These are phyloP conservation scores for cat (Felis catus) DNA, from an alignment of 2,113 vertebrate species.

Conservation along the genomic window DNA sequence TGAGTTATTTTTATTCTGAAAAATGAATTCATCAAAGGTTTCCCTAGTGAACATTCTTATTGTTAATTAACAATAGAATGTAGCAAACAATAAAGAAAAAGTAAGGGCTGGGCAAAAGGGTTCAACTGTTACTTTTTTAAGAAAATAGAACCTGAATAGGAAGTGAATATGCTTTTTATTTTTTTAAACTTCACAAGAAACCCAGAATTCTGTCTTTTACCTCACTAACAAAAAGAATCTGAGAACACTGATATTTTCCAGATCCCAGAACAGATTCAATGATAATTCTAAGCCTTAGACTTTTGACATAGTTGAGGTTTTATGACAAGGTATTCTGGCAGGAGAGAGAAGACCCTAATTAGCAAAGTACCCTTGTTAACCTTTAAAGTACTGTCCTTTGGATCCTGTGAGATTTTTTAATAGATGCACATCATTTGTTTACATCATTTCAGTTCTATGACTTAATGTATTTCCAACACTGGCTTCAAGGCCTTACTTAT, in stretches of 20 bases:
- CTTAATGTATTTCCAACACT: conserved; percentile 33
- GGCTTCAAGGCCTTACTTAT: background rate
- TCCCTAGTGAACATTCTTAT: conserved; percentile 59
- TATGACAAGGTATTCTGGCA: conserved; percentile 47
- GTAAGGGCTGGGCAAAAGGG: background rate
- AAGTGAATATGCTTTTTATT: conserved; percentile 30
- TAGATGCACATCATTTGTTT: conserved; percentile 43
- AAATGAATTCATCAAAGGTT: conserved; percentile 61
- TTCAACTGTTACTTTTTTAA: conserved; percentile 47
- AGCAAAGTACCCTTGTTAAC: conserved; percentile 54
- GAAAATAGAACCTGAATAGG: conserved; percentile 22
- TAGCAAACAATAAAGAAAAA: conserved; percentile 70
- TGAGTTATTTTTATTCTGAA: conserved; percentile 73
- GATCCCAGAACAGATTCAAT: background rate
- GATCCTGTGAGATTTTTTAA: background rate
- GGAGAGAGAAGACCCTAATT: conserved; percentile 32
- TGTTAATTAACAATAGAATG: conserved; percentile 76
- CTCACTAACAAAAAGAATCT: background rate
- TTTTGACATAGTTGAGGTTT: background rate
- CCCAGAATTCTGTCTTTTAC: background rate
- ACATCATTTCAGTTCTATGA: conserved; percentile 25
- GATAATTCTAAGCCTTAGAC: background rate
- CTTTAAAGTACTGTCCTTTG: conserved; percentile 30
- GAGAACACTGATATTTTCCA: background rate
- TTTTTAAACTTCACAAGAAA: conserved; percentile 44